Base-by-base conservation (phyloP, 2,113 vertebrate species). In the Sinocyclocheilus anshuiensis region DNA sequence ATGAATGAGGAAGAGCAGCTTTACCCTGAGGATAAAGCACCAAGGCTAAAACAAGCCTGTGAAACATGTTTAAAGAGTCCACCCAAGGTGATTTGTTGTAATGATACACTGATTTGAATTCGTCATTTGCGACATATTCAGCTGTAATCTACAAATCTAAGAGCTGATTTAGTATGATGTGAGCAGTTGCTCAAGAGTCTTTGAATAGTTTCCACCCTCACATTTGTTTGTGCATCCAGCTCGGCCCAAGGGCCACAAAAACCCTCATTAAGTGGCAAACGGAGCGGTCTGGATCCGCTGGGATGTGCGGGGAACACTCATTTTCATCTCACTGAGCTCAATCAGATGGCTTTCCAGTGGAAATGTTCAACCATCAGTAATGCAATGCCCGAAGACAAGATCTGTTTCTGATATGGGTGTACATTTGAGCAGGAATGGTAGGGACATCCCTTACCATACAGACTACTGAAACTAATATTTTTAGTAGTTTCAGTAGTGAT, bases 291-390 rank as follows among this genome's bases (percentile, higher is more conserved):
- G 26, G 10, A 71, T 65, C 18, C 29, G n/a, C 45, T 36, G 81
- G 29, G 65, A 72, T 83, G 45, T 72, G 67, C 26, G 29, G 81
- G 48, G 29, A 72, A 72, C 29, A 22, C 65, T 83, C 48, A 72
- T 72, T 36, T 24, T 72, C 81, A 83, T 83, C 48, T 72, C 65
- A 36, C 48, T 72, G 81, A 83, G 65, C 65, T 83, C 45, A 83
- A 72, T 55, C 81, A 83, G 65, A 57, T 12, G 26, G 48, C 65
- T 36, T 83, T 82, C 18, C 18, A 39, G 24, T 55, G 63, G 10
- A 72, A 55, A 83, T 72, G 48, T 72, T 72, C 48, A 72, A 36
- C 65, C 81, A 72, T 72, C 29, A 71, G 45, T 82, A 39, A 69
- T 69, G 48, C 55, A 83, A 55, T 55, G 67, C 45, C 48, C 29